Evolutionary conservation across 2,113 vertebrate species (phyloP).

Genomic region (Neolamprologus longior): DNA sequence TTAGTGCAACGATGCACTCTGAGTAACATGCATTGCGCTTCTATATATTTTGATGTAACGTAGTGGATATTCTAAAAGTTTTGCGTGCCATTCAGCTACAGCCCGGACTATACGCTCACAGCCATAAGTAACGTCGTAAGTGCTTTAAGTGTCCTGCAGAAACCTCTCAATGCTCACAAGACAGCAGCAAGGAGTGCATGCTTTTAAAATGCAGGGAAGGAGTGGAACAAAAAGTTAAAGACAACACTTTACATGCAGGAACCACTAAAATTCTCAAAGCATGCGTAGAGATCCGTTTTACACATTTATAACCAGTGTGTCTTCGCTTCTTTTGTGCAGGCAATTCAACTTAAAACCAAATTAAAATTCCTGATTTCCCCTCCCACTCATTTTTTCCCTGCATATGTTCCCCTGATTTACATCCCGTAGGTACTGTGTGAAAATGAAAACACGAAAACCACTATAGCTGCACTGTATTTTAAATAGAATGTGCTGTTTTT

Average conservation of each 20-base stretch:
- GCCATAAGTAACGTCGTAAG: background rate
- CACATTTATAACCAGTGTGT: background rate
- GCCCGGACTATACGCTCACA: background rate
- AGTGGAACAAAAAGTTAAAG: constrained; percentile 12
- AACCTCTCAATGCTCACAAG: background rate
- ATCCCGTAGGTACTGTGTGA: background rate
- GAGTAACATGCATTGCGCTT: background rate
- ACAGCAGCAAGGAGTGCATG: background rate
- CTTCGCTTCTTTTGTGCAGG: background rate
- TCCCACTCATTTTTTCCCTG: background rate
- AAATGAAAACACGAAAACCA: background rate
- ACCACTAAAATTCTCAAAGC: background rate
- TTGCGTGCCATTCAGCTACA: constrained; percentile 21
- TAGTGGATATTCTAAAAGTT: constrained; percentile 46
- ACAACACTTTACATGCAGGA: background rate
- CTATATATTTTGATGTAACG: background rate
- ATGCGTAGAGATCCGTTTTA: background rate
- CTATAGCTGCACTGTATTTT: background rate
- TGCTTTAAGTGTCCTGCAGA: background rate
- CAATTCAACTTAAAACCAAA: constrained; percentile 20
- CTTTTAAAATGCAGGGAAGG: background rate
- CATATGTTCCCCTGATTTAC: background rate
- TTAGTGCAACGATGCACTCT: background rate
- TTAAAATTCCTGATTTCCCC: constrained; percentile 1
- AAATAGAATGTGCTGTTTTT: background rate